phyloP scores from a whole-genome alignment of 1,140 invertebrate genomes.

The Belonocnema kinseyi region DNA sequence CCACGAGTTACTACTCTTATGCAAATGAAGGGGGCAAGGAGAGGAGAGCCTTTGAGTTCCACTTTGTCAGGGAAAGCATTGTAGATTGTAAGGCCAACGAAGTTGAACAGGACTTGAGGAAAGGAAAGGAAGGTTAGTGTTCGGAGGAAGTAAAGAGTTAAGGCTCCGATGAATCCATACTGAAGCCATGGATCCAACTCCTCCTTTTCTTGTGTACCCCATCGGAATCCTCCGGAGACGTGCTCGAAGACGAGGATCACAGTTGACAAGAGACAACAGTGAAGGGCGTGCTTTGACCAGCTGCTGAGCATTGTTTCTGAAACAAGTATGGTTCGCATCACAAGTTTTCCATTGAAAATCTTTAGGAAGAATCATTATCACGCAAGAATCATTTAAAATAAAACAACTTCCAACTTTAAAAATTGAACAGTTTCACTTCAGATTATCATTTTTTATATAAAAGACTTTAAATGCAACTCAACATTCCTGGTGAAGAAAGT shows the following conservation, averaged over 20 bases:
- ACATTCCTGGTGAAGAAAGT: no score
- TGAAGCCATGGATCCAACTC: conserved; percentile 86
- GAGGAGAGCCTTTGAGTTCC: conserved; percentile 89
- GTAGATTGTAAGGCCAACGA: conserved; percentile 91
- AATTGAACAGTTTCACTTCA: no score
- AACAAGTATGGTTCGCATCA: neutral
- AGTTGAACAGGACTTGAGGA: conserved; percentile 94
- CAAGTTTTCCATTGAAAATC: neutral
- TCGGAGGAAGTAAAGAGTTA: conserved; percentile 86
- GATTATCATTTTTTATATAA: no score
- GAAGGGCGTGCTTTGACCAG: conserved; percentile 84
- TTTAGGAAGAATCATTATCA: neutral
- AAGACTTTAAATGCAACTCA: no score
- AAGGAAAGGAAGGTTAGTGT: conserved; percentile 90
- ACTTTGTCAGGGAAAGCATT: conserved; percentile 97
- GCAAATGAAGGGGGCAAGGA: conserved; percentile 96
- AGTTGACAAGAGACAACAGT: conserved; percentile 85
- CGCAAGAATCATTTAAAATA: neutral
- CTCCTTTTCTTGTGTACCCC: conserved; percentile 78
- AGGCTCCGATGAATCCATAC: conserved; percentile 85
- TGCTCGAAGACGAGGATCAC: conserved; percentile 88
- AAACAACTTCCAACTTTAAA: no score
- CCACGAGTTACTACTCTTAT: conserved; percentile 96
- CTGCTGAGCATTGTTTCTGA: conserved; percentile 78
- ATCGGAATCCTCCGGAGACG: conserved; percentile 85